Conservation (phyloP, 2,888 invertebrate species). For the Thyatira batis region DNA sequence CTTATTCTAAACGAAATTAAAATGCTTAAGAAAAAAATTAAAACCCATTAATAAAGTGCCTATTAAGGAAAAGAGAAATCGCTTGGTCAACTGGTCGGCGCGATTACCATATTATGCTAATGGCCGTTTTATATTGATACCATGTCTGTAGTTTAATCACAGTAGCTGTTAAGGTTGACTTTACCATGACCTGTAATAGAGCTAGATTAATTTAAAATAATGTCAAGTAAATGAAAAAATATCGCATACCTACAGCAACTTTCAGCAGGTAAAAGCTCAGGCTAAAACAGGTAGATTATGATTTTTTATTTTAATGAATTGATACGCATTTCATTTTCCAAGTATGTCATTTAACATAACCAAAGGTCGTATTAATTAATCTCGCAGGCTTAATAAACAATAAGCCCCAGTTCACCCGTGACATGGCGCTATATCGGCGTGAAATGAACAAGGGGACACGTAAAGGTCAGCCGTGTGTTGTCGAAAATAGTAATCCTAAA, state of each 20-base stretch:
- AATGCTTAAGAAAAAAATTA: neutral
- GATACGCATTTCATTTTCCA: too few relatives aligned
- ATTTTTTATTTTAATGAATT: too few relatives aligned
- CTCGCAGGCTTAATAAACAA: constrained; percentile 2
- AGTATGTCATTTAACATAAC: neutral
- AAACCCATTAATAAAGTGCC: neutral
- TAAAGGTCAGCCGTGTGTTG: constrained; percentile 36
- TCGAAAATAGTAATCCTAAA: constrained; percentile 38
- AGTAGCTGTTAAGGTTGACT: neutral
- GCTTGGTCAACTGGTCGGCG: neutral
- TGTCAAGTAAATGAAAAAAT: neutral
- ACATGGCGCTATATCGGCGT: neutral
- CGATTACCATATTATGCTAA: neutral
- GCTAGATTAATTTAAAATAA: neutral
- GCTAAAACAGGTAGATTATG: too few relatives aligned
- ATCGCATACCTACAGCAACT: too few relatives aligned
- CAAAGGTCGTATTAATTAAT: neutral
- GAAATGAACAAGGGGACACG: constrained; percentile 2
- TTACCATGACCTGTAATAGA: neutral
- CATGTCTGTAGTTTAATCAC: neutral
- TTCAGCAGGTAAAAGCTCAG: too few relatives aligned
- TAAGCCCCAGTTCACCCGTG: neutral
- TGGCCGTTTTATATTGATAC: neutral
- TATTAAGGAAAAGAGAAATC: neutral
- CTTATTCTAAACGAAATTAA: neutral